These are phyloP conservation scores for Aselliscus stoliczkanus DNA, from an alignment of 2,797 vertebrate species.

Conservation along the genomic window DNA sequence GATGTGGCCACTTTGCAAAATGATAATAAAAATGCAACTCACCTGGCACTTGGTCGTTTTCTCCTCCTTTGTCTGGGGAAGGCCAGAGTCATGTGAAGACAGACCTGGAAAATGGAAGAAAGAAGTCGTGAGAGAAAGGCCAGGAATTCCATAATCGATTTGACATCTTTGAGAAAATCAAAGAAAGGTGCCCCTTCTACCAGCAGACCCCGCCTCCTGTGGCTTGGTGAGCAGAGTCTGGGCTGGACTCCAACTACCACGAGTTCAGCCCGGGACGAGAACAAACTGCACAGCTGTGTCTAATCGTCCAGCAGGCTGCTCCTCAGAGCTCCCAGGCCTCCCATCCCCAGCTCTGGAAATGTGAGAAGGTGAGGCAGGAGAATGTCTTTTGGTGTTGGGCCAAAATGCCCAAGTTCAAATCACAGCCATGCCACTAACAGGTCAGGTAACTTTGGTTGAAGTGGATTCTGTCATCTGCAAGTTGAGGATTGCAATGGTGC, in stretches of 20 bases:
- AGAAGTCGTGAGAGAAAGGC: not conserved
- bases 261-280: rapidly evolving
- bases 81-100: not conserved
- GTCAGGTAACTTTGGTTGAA: not conserved
- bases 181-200: not conserved
- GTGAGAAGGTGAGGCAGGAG: not conserved
- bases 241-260: too few species aligned
- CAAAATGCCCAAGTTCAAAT: not conserved
- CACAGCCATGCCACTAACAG: not conserved
- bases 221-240: not conserved
- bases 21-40: not conserved
- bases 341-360: rapidly evolving
- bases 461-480: not conserved
- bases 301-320: not conserved
- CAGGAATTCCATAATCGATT: not conserved
- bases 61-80: not conserved
- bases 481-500: not conserved
- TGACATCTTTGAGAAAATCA: not conserved
- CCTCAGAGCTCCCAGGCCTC: not conserved
- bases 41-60: not conserved
- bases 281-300: not conserved
- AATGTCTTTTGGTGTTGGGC: not conserved
- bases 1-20: not conserved
- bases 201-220: rapidly evolving
- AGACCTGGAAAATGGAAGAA: not conserved